These are phyloP conservation scores for Trachops cirrhosus DNA, from an alignment of 2,797 vertebrate genomes.

Conservation along the genomic window DNA sequence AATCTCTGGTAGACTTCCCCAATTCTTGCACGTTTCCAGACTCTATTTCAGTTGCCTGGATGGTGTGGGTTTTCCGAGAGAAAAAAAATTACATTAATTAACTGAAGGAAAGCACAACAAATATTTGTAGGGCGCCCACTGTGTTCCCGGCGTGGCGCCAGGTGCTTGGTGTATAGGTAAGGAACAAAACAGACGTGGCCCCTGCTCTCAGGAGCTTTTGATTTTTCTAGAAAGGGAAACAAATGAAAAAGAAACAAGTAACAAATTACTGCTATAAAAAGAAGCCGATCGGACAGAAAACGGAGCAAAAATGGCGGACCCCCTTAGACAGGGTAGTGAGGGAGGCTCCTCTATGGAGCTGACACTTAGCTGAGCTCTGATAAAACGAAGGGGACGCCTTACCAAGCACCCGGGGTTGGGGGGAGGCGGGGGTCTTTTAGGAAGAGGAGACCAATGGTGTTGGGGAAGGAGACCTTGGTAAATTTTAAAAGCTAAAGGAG, in stretches of 20 bases:
- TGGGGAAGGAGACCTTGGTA: background rate
- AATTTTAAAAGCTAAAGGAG: background rate
- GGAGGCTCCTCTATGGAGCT: background rate
- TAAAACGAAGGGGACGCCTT: background rate
- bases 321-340: background rate
- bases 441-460: accelerated
- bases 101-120: background rate
- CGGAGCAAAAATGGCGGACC: accelerated
- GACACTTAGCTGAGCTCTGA: background rate
- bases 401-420: background rate
- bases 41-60: background rate
- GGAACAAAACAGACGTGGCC: background rate
- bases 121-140: background rate
- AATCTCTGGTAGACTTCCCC: background rate
- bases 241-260: background rate
- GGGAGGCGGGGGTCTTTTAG: background rate
- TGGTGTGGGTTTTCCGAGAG: background rate
- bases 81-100: background rate
- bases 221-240: background rate
- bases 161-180: background rate
- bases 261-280: background rate
- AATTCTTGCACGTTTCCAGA: background rate
- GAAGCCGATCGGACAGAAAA: background rate
- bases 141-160: background rate
- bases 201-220: background rate